phyloP scores from a whole-genome alignment of 2,888 invertebrate genomes.

The Drosophila algonquin region DNA sequence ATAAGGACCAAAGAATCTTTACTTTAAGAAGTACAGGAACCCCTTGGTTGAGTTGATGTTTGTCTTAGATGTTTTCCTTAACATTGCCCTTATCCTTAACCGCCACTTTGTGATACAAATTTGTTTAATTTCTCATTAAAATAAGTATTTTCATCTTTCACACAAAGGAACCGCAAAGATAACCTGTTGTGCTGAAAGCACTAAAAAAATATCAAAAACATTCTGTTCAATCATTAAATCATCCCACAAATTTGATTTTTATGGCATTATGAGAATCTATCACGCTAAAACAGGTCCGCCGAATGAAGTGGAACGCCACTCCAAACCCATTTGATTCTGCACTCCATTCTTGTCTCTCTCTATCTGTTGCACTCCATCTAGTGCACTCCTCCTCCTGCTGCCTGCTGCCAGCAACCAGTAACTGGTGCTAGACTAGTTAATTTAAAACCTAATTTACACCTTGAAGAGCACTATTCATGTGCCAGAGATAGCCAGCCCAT shows the following conservation, averaged over 20 bases:
- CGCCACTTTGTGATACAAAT: too few species aligned
- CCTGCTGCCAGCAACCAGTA: background rate
- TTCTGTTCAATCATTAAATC: background rate
- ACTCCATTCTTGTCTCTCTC: background rate
- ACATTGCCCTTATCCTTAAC: too few species aligned
- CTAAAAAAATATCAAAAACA: background rate
- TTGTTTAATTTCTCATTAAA: background rate
- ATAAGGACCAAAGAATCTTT: too few species aligned
- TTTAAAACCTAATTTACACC: constrained; percentile 51
- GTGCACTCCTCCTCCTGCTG: background rate
- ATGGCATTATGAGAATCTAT: background rate
- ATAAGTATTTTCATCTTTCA: background rate
- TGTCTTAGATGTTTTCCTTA: too few species aligned
- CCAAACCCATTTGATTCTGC: background rate
- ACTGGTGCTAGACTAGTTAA: constrained; percentile 27
- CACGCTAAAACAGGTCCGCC: constrained; percentile 13
- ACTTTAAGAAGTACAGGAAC: background rate
- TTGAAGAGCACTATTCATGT: constrained; percentile 38
- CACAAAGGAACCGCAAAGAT: background rate
- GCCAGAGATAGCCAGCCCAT: constrained; percentile 14
- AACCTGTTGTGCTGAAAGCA: background rate
- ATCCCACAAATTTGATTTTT: background rate
- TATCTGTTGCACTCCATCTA: background rate
- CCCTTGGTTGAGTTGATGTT: too few species aligned
- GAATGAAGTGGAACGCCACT: constrained; percentile 3